Evolutionary conservation across 2,113 vertebrate species (phyloP).

Genomic region (Numenius arquata): DNA sequence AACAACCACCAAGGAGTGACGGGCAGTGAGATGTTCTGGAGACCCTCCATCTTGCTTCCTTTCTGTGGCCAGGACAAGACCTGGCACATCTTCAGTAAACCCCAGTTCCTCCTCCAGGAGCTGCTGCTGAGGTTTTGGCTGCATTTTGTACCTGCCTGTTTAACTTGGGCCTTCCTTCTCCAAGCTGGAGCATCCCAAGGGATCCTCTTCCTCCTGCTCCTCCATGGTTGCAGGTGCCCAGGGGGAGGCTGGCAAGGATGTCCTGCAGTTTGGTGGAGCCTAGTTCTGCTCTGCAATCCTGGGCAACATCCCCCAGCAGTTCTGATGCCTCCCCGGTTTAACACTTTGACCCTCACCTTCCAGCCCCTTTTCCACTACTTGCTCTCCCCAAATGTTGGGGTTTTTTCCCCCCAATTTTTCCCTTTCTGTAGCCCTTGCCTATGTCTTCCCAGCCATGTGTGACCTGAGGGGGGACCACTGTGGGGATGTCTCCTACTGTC

Average conservation of each 20-base stretch:
- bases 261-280: neutral
- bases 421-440: neutral
- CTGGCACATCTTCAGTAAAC: neutral
- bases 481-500: neutral
- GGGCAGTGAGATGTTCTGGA: neutral
- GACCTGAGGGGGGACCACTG: neutral
- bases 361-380: neutral
- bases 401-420: neutral
- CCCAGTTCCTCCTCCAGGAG: neutral
- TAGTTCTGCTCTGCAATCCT: neutral
- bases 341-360: neutral
- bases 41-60: neutral
- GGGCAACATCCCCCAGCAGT: neutral
- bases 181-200: neutral
- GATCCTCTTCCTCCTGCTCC: neutral
- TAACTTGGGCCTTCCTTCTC: neutral
- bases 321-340: neutral
- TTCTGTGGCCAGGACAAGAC: neutral
- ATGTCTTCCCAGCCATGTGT: rapidly evolving
- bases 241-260: neutral
- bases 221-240: neutral
- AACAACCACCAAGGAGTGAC: neutral
- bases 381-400: no score
- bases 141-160: rapidly evolving
- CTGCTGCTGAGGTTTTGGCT: neutral